A percentile compares a stretch with the other conserved stretches of the same genome.
Evolutionary conservation across 2,888 invertebrate species (phyloP).

Genomic region (Synergus gifuensis): DNA sequence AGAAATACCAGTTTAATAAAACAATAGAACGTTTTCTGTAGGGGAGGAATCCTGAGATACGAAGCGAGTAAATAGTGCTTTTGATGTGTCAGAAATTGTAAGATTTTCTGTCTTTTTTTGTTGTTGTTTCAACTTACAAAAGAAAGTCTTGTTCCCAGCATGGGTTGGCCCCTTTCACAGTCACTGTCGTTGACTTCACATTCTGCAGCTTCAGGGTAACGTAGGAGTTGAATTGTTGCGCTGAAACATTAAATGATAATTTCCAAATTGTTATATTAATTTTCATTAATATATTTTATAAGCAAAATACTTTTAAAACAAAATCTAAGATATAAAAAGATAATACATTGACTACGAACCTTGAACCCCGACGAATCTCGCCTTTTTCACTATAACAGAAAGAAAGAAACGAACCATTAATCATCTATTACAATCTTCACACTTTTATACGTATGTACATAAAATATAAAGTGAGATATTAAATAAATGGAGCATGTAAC

Average conservation of each 20-base stretch:
- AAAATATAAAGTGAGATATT: no score
- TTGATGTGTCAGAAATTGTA: background rate
- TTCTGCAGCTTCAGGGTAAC: constrained; percentile 98
- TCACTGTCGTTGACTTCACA: constrained; percentile 98
- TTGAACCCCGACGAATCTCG: constrained; percentile 90
- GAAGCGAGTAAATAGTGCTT: background rate
- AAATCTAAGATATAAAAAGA: background rate
- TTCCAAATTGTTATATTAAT: background rate
- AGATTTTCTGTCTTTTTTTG: constrained; percentile 41
- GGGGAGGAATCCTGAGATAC: background rate
- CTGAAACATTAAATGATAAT: constrained; percentile 78
- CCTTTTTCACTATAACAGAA: constrained; percentile 92
- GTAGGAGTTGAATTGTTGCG: constrained; percentile 96
- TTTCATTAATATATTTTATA: no score
- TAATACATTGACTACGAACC: constrained; percentile 80
- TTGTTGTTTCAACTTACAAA: constrained; percentile 87
- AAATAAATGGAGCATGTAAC: background rate
- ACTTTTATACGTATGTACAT: no score
- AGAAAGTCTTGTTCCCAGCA: constrained; percentile 99
- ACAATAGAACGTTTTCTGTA: background rate
- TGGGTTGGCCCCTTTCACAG: constrained; percentile 96
- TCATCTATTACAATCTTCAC: constrained; percentile 19
- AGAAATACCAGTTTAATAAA: background rate
- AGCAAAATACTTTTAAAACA: no score
- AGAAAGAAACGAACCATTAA: constrained; percentile 49